Evolutionary conservation across 2,888 invertebrate genomes (phyloP).

Genomic region (Nomada ferruginata): DNA sequence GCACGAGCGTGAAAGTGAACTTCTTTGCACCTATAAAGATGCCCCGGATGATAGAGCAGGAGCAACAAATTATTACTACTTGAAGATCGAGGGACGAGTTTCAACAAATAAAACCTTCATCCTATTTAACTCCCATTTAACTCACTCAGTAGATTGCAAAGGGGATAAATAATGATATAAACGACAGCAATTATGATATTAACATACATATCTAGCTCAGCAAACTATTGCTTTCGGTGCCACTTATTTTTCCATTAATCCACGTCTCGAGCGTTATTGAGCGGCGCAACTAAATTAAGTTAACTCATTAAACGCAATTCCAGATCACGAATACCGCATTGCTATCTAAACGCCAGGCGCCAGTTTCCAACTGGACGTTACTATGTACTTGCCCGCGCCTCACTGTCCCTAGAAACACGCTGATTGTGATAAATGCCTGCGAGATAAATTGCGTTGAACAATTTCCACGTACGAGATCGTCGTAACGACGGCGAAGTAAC

Average conservation of each 20-base stretch:
- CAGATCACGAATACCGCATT: neutral
- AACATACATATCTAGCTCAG: too few species aligned
- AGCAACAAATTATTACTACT: neutral
- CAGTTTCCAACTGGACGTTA: too few species aligned
- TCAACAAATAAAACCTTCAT: too few species aligned
- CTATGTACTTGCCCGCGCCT: neutral
- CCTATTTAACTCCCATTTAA: too few species aligned
- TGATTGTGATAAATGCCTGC: constrained; percentile 36
- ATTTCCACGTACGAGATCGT: constrained; percentile 14
- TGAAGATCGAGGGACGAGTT: too few species aligned
- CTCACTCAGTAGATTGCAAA: too few species aligned
- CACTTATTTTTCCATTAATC: too few species aligned
- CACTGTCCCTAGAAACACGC: constrained; percentile 9
- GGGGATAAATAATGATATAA: too few species aligned
- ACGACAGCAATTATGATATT: too few species aligned
- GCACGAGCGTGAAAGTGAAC: constrained; percentile 64
- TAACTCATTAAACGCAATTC: neutral
- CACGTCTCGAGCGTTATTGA: neutral
- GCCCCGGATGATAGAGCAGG: neutral
- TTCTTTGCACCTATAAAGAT: constrained; percentile 14
- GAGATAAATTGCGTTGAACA: constrained; percentile 31
- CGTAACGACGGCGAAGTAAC: constrained; percentile 5
- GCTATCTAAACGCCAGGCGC: neutral
- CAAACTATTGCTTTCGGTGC: too few species aligned
- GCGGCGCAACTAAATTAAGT: neutral